These are phyloP conservation scores for Polydrusus tereticollis DNA, from an alignment of 2,888 invertebrate genomes.

Conservation along the genomic window DNA sequence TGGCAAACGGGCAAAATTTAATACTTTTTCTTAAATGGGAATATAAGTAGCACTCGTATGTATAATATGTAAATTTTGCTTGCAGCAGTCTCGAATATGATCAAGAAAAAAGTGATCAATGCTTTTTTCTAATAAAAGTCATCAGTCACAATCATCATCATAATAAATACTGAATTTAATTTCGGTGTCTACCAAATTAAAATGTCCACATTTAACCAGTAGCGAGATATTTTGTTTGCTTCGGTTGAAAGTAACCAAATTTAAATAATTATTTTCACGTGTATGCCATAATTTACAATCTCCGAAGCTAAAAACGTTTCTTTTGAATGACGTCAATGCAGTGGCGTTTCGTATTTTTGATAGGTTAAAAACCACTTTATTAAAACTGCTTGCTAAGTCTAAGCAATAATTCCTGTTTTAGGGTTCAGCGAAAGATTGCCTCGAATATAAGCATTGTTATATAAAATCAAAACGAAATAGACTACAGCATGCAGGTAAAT, in stretches of 20 bases:
- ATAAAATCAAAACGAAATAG: too few species aligned
- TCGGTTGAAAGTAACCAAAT: not conserved
- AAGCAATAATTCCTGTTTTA: too few species aligned
- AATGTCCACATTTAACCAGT: not conserved
- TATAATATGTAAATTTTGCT: not conserved
- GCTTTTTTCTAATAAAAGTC: not conserved
- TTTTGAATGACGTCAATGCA: not conserved
- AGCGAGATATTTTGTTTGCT: not conserved
- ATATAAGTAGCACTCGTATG: too few species aligned
- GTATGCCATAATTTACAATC: not conserved
- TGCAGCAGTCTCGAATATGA: not conserved
- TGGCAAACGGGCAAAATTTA: conserved; percentile 2
- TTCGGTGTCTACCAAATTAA: not conserved
- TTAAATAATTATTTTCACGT: not conserved
- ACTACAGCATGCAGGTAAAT: too few species aligned
- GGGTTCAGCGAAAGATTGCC: too few species aligned
- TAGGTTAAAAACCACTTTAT: too few species aligned
- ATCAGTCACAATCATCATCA: not conserved
- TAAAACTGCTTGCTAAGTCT: too few species aligned
- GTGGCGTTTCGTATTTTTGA: not conserved
- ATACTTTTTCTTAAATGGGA: not conserved
- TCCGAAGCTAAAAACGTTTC: too few species aligned
- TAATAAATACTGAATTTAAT: not conserved
- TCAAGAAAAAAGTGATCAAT: conserved; percentile 11
- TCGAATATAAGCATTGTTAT: too few species aligned